Base-by-base conservation (phyloP, 2,797 vertebrate species). In the Garrulus glandarius region DNA sequence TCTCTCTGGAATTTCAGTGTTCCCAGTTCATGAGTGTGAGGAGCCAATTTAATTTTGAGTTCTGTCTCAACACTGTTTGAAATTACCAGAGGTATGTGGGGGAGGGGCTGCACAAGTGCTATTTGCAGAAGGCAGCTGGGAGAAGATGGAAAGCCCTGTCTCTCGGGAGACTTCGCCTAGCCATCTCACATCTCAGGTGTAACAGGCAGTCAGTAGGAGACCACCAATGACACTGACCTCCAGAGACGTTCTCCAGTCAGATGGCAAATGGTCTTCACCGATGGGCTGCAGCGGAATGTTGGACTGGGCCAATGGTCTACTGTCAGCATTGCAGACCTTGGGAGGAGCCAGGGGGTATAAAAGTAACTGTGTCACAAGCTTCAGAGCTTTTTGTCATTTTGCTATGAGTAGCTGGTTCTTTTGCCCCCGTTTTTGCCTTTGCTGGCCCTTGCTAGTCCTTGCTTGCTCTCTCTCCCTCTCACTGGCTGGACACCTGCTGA, bases 391-490 rank as follows among this genome's bases (percentile, higher is more conserved):
- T 53, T 8, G 13, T 41, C 30, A 41, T 74, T 64, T 71, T 17
- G 34, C 11, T 3, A 3, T 30, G 30, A 16, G 20, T 20, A 14
- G 14, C 32, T 26, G 12, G 4, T 39, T 47, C 6, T 64, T 63
- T 24, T 47, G 20, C 10, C 10, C 4, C 23, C 0, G 0, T 16
- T 83, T 63, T 55, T 72, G 49, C 24, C 30, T 55, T 63, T 8
- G 1, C 29, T 55, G 34, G 23, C 49, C 15, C 29, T 63, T 6
- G 6, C 41, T 61, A 60, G n/a, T 27, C 56, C 22, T 80, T 1
- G 0, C 13, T 63, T 5, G 1, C 49, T 29, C 39, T 15, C 29
- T 47, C 29, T 39, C 24, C 13, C 16, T 18, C 10, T 46, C 6
- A 3, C 15, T 72, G 49, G 68, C 49, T 47, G 34, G 41, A 47